A percentile compares a stretch with the other conserved stretches of the same genome.
These are phyloP conservation scores for Planiliza haematocheilus DNA, from an alignment of 2,113 vertebrate species.

Conservation along the genomic window DNA sequence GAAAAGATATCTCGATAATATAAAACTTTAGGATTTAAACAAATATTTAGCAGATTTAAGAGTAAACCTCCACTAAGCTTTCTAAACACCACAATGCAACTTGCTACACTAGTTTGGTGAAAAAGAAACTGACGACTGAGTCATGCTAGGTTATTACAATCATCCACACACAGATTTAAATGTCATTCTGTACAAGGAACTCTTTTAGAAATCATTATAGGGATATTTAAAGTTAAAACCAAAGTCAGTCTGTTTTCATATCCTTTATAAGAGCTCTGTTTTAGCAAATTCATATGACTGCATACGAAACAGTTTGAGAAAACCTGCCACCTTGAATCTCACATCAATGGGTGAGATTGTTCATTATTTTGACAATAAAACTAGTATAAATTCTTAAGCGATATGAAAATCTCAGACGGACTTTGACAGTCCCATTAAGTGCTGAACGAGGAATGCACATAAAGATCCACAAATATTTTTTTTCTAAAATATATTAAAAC, in stretches of 20 bases:
- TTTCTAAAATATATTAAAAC: slow-evolving; percentile 82
- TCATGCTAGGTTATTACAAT: slow-evolving; percentile 82
- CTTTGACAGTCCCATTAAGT: slow-evolving; percentile 89
- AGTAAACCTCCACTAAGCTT: slow-evolving; percentile 78
- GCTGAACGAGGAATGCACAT: slow-evolving; percentile 90
- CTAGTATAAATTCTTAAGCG: slow-evolving; percentile 75
- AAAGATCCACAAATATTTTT: slow-evolving; percentile 84
- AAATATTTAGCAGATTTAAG: slow-evolving; percentile 82
- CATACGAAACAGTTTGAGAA: slow-evolving; percentile 65
- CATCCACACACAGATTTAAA: slow-evolving; percentile 77
- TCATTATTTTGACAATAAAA: slow-evolving; percentile 60
- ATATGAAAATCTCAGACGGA: slow-evolving; percentile 91
- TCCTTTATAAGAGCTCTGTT: slow-evolving; percentile 48
- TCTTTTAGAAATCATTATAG: slow-evolving; percentile 68
- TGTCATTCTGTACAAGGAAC: slow-evolving; percentile 90
- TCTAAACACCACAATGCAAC: slow-evolving; percentile 79
- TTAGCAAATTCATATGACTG: slow-evolving; percentile 54
- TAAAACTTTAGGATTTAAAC: slow-evolving; percentile 83
- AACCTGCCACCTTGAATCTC: slow-evolving; percentile 52
- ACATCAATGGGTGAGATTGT: slow-evolving; percentile 39
- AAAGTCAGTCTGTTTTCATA: slow-evolving; percentile 71
- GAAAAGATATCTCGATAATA: slow-evolving; percentile 83
- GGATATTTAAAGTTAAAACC: slow-evolving; percentile 63
- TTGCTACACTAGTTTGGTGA: slow-evolving; percentile 76
- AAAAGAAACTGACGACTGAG: slow-evolving; percentile 72